Evolutionary conservation across 2,113 vertebrate genomes (phyloP).

Genomic region (Platichthys stellatus): DNA sequence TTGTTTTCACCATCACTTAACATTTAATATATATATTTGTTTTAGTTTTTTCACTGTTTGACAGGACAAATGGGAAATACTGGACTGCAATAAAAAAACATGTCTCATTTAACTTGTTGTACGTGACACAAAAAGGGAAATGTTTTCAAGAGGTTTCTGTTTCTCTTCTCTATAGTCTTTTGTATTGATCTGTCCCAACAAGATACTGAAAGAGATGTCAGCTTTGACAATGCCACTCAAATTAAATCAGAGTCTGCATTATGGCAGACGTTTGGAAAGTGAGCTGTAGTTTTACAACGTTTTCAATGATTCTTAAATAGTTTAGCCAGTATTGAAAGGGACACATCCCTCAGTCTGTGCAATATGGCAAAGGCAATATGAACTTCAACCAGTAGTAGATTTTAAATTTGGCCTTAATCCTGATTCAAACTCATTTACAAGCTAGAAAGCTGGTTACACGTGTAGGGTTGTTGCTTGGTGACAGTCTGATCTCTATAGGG

Average conservation of each 20-base stretch:
- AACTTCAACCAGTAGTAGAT: not conserved
- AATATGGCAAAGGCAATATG: not conserved
- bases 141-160: not conserved
- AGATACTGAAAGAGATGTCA: not conserved
- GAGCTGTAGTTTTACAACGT: not conserved
- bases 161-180: not conserved
- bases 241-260: not conserved
- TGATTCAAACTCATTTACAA: not conserved
- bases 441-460: not conserved
- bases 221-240: not conserved
- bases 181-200: not conserved
- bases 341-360: no score
- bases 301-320: not conserved
- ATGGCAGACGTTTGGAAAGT: not conserved
- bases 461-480: not conserved
- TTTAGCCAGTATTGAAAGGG: no score
- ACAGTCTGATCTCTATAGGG: slow-evolving; percentile 39
- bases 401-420: not conserved
- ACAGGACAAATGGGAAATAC: no score
- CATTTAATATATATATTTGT: no score
- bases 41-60: no score
- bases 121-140: no score
- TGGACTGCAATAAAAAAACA: no score
- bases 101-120: not conserved
- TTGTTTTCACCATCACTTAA: no score